Conservation (phyloP, 2,113 vertebrate genomes). For the Podarcis cretensis region DNA sequence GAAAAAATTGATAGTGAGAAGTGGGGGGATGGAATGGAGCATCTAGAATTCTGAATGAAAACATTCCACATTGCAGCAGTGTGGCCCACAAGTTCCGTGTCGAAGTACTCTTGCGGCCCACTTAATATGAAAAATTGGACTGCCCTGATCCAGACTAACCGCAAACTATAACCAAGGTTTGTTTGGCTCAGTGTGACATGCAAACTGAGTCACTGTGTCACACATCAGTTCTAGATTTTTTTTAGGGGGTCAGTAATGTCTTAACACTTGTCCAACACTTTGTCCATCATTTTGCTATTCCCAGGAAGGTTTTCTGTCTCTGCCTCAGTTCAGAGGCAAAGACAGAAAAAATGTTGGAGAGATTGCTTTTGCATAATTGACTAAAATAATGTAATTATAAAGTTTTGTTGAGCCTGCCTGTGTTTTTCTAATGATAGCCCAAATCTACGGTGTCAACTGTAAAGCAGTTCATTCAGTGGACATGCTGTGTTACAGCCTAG, state of each 20-base stretch:
- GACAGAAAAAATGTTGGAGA: neutral
- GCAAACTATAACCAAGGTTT: no score
- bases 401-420: neutral
- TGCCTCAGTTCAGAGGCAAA: neutral
- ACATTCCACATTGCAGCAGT: no score
- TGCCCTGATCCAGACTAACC: no score
- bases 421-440: neutral
- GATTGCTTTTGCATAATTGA: neutral
- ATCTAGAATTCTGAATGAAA: neutral
- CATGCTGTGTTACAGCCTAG: neutral
- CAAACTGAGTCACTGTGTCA: neutral
- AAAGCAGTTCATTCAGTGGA: neutral
- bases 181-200: no score
- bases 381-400: neutral
- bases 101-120: no score
- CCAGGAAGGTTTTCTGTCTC: neutral
- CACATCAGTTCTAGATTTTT: neutral
- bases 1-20: no score
- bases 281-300: neutral
- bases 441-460: neutral
- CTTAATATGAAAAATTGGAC: no score
- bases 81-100: no score
- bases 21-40: no score
- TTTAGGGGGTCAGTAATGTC: neutral
- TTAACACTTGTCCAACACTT: neutral